Conservation (phyloP, 1,140 invertebrate species). For the Zaprionus kolodkinae region DNA sequence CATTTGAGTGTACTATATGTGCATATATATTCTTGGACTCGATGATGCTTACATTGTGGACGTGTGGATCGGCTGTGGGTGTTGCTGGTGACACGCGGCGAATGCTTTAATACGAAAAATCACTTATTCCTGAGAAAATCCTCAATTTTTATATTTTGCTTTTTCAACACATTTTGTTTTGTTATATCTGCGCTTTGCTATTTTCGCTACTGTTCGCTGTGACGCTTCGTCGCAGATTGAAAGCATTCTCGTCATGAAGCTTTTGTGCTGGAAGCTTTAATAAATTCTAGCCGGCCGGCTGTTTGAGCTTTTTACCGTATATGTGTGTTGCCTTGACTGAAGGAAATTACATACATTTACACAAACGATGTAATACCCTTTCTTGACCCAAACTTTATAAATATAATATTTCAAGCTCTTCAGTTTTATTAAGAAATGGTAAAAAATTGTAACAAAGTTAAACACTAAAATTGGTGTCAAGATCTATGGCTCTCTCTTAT, state of each 20-base stretch:
- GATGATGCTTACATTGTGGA: constrained; percentile 59
- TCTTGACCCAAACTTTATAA: neutral
- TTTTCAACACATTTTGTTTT: constrained; percentile 34
- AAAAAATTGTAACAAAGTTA: constrained; percentile 51
- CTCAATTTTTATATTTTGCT: constrained; percentile 11
- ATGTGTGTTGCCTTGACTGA: neutral
- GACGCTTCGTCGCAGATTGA: constrained; percentile 52
- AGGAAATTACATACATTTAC: too few relatives aligned
- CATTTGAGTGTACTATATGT: constrained; percentile 11
- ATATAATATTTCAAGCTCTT: neutral
- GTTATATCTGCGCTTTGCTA: constrained; percentile 1
- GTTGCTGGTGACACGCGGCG: constrained; percentile 41
- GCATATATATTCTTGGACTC: constrained; percentile 17
- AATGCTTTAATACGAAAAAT: constrained; percentile 26
- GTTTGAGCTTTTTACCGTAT: constrained; percentile 36
- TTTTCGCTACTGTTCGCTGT: constrained; percentile 42
- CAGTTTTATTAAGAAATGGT: constrained; percentile 36
- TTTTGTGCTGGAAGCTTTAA: constrained; percentile 47
- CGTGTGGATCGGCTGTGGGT: neutral
- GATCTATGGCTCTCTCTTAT: constrained; percentile 49
- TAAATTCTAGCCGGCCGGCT: constrained; percentile 23
- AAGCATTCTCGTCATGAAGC: constrained; percentile 27
- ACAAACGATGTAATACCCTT: neutral
- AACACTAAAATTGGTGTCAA: constrained; percentile 33
- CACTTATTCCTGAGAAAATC: constrained; percentile 18